These are phyloP conservation scores for Acronicta alni DNA, from an alignment of 2,888 invertebrate species.

Conservation along the genomic window DNA sequence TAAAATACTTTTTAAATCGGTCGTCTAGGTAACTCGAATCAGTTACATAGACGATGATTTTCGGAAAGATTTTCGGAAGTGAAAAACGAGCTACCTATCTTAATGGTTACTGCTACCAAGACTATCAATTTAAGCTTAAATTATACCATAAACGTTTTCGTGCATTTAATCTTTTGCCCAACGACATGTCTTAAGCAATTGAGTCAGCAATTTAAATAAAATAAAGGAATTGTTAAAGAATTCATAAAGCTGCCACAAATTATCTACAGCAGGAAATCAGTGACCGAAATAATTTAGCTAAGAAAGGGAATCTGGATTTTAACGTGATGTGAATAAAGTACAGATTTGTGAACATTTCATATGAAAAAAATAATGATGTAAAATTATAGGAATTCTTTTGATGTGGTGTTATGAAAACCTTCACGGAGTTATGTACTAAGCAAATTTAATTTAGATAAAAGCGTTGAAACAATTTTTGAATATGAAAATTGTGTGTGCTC, in stretches of 20 bases:
- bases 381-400: slow-evolving; percentile 21
- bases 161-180: slow-evolving; percentile 16
- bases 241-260: slow-evolving; percentile 31
- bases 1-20: too few species aligned
- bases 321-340: slow-evolving; percentile 8
- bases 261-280: slow-evolving; percentile 41
- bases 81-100: too few species aligned
- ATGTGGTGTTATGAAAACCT: slow-evolving; percentile 23
- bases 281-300: slow-evolving; percentile 28
- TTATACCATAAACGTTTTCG: slow-evolving; percentile 18
- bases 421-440: slow-evolving; percentile 10
- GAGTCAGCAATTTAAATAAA: slow-evolving; percentile 24
- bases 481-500: slow-evolving; percentile 1
- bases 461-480: slow-evolving; percentile 21
- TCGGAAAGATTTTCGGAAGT: too few species aligned
- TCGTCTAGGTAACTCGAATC: too few species aligned
- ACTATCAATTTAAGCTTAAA: slow-evolving; percentile 9
- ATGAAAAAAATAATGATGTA: slow-evolving; percentile 27
- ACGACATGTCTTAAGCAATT: slow-evolving; percentile 23
- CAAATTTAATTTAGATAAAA: slow-evolving; percentile 45
- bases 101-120: neutral
- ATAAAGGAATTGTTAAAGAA: slow-evolving; percentile 35
- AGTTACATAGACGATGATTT: too few species aligned
- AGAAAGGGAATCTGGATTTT: slow-evolving; percentile 13
- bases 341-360: slow-evolving; percentile 25